phyloP scores from a whole-genome alignment of 2,113 vertebrate species.

The Cnemophilus loriae region DNA sequence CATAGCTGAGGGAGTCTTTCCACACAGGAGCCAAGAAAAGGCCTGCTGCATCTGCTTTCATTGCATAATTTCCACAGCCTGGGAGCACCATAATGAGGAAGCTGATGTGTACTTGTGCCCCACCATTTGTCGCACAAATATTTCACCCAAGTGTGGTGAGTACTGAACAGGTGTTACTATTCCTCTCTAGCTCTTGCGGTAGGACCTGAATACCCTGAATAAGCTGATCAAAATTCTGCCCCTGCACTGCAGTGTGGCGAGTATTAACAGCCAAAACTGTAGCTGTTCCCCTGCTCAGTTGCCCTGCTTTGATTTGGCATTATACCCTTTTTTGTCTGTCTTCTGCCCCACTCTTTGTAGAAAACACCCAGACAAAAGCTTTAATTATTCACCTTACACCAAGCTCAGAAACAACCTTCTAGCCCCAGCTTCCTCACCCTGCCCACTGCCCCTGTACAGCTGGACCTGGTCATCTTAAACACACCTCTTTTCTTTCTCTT shows the following conservation, averaged over 20 bases:
- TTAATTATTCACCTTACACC: neutral
- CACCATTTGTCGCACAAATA: neutral
- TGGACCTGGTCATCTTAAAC: neutral
- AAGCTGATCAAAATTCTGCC: neutral
- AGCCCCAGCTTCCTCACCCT: neutral
- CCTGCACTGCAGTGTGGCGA: neutral
- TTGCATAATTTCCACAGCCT: neutral
- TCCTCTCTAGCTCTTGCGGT: neutral
- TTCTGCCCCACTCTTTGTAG: neutral
- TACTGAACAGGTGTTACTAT: fast-evolving
- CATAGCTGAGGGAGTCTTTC: neutral
- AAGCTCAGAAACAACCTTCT: neutral
- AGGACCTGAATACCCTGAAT: neutral
- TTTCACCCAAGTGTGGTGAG: neutral
- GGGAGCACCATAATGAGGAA: neutral
- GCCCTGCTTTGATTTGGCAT: neutral
- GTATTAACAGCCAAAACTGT: neutral
- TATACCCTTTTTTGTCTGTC: neutral
- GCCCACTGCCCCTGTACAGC: neutral
- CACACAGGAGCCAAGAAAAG: neutral
- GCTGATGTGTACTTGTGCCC: neutral
- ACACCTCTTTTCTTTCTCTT: neutral
- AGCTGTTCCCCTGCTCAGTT: neutral
- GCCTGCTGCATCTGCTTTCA: neutral
- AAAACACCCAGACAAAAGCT: neutral